Percentiles rank a stretch among this genome's conserved stretches.
phyloP scores from a whole-genome alignment of 2,888 invertebrate genomes.

The Clistopyga incitator region DNA sequence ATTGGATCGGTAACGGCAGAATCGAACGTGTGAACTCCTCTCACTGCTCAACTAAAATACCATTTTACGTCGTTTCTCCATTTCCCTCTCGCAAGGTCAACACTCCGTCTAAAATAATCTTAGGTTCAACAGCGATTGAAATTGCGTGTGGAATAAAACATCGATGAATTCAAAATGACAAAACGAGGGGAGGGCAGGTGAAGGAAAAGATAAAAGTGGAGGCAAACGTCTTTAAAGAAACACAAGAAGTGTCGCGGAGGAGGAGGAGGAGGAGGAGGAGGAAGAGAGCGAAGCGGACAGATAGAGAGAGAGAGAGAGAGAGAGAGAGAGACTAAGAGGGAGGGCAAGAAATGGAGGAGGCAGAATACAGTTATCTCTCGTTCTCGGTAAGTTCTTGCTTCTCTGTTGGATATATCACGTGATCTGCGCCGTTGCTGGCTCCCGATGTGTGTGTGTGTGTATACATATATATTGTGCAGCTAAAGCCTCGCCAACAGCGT shows the following conservation, averaged over 20 bases:
- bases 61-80: neutral
- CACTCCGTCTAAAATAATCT: neutral
- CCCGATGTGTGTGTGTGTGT: conserved; percentile 51
- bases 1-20: neutral
- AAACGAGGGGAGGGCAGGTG: conserved; percentile 1
- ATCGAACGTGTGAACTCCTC: neutral
- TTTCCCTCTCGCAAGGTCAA: neutral
- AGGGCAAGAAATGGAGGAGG: conserved; percentile 73
- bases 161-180: neutral
- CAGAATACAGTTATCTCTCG: conserved; percentile 74
- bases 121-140: neutral
- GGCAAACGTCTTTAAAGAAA: conserved; percentile 40
- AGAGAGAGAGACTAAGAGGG: conserved; percentile 52
- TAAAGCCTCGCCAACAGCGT: conserved; percentile 47
- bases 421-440: conserved; percentile 52
- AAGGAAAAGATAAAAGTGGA: conserved; percentile 1
- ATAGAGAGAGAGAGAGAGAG: conserved; percentile 44
- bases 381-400: conserved; percentile 71
- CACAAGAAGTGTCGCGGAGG: conserved; percentile 49
- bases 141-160: conserved; percentile 19
- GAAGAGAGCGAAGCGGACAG: no score
- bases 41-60: neutral
- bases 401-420: conserved; percentile 65
- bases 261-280: conserved; percentile 40
- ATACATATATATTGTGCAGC: conserved; percentile 54